Percentiles rank a stretch among this genome's conserved stretches.
These are phyloP conservation scores for Tachysurus vachellii DNA, from an alignment of 2,113 vertebrate species.

Conservation along the genomic window DNA sequence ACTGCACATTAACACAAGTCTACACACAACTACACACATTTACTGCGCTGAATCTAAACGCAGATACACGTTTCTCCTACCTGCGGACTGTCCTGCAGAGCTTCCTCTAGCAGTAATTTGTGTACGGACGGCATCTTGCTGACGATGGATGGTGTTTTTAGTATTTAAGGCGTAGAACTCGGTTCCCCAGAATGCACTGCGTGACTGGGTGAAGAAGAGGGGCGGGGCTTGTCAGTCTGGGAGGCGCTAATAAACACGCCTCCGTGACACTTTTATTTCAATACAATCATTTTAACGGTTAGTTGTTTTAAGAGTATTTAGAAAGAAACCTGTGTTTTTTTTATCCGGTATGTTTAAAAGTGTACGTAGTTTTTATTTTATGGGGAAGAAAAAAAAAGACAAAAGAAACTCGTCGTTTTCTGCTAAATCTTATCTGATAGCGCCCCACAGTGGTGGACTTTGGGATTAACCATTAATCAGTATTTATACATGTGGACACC, in stretches of 20 bases:
- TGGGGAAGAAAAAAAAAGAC: not conserved
- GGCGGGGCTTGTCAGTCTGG: not conserved
- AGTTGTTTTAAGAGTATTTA: not conserved
- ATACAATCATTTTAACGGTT: not conserved
- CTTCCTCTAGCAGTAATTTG: constrained; percentile 92
- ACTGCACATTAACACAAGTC: not conserved
- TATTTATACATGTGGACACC: not conserved
- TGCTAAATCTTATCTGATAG: not conserved
- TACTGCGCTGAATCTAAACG: rapidly evolving
- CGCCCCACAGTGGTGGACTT: not conserved
- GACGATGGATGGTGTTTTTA: constrained; percentile 59
- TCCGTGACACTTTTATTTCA: not conserved
- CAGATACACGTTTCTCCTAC: constrained; percentile 66
- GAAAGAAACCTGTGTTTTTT: not conserved
- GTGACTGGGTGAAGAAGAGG: not conserved
- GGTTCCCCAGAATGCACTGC: constrained; percentile 65
- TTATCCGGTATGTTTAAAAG: not conserved
- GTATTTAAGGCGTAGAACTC: constrained; percentile 65
- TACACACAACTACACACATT: not conserved
- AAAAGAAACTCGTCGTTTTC: not conserved
- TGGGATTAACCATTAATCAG: not conserved
- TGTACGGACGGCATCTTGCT: constrained; percentile 92
- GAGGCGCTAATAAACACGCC: not conserved
- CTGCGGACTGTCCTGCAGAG: constrained; percentile 96
- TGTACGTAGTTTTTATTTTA: not conserved